These are phyloP conservation scores for Cosmia pyralina DNA, from an alignment of 2,888 invertebrate species.

Conservation along the genomic window DNA sequence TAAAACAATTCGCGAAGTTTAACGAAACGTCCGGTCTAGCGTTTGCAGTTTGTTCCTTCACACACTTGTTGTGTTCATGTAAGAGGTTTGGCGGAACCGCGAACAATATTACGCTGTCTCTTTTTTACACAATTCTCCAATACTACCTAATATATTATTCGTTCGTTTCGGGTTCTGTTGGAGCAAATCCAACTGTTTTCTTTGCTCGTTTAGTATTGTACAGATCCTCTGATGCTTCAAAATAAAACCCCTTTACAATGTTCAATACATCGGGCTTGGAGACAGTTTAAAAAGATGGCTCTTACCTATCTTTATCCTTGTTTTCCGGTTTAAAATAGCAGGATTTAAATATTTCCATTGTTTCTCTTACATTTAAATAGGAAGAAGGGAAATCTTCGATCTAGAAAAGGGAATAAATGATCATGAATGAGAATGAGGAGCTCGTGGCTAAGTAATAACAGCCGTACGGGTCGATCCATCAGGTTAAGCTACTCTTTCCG, in stretches of 20 bases:
- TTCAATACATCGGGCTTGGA: conserved; percentile 38
- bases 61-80: conserved; percentile 51
- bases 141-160: conserved; percentile 37
- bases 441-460: too few species aligned
- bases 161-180: conserved; percentile 31
- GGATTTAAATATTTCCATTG: conserved; percentile 7
- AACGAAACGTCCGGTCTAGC: neutral
- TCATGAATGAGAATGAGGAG: neutral
- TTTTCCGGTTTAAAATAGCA: conserved; percentile 12
- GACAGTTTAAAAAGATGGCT: conserved; percentile 43
- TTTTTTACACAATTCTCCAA: conserved; percentile 31
- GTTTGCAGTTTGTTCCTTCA: conserved; percentile 11
- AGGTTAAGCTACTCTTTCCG: too few species aligned
- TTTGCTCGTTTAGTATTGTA: conserved; percentile 37
- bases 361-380: neutral
- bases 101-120: conserved; percentile 26
- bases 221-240: conserved; percentile 54
- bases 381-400: neutral
- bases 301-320: conserved; percentile 42
- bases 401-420: neutral
- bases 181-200: conserved; percentile 39
- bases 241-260: conserved; percentile 49
- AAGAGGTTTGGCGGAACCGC: conserved; percentile 17
- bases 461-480: too few species aligned
- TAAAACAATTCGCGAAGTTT: conserved; percentile 20